Percentiles rank a stretch among this genome's conserved stretches.
Evolutionary conservation across 2,888 invertebrate species (phyloP).

Genomic region (Cybosia mesomella): DNA sequence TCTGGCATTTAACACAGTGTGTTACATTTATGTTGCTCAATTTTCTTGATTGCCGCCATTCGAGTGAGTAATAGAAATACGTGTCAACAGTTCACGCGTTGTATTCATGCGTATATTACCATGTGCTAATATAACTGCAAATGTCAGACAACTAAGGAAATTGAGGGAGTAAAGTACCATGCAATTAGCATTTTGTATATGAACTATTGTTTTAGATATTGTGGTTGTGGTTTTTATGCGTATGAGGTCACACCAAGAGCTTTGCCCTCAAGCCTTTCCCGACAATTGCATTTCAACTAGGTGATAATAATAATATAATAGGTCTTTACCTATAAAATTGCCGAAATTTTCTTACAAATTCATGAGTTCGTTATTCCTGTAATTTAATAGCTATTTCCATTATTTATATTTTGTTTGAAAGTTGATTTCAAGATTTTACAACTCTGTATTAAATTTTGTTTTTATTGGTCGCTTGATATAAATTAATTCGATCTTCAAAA

Average conservation of each 20-base stretch:
- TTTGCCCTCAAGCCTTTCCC: too few relatives aligned
- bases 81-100: slow-evolving; percentile 3
- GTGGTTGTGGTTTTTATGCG: neutral
- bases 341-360: too few relatives aligned
- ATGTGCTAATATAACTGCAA: neutral
- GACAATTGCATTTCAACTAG: too few relatives aligned
- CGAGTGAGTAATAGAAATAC: neutral
- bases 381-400: too few relatives aligned
- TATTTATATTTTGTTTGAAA: too few relatives aligned
- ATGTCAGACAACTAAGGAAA: neutral
- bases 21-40: slow-evolving; percentile 4
- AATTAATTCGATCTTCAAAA: too few relatives aligned
- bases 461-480: too few relatives aligned
- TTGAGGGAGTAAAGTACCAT: neutral
- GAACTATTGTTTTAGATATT: neutral
- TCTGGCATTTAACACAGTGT: slow-evolving; percentile 3
- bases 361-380: too few relatives aligned
- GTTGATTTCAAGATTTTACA: too few relatives aligned
- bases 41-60: slow-evolving; percentile 9
- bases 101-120: neutral
- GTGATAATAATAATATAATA: too few relatives aligned
- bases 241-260: neutral
- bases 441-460: too few relatives aligned
- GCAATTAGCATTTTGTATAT: neutral
- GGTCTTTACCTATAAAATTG: too few relatives aligned